phyloP scores from a whole-genome alignment of 2,888 invertebrate species.

The Ptilodon capucinus region DNA sequence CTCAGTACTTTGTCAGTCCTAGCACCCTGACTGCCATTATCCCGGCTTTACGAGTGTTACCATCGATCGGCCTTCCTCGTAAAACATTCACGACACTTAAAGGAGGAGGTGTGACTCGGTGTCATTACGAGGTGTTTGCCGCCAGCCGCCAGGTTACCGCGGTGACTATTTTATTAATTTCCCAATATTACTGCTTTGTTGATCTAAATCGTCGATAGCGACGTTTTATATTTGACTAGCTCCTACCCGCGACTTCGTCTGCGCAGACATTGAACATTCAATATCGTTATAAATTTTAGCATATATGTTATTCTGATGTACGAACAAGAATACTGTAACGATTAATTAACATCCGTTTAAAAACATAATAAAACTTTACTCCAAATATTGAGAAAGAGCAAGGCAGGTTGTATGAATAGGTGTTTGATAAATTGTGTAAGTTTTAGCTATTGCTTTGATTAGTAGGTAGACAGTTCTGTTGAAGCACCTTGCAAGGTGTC shows the following conservation, averaged over 20 bases:
- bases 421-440: too few species aligned
- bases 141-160: background rate
- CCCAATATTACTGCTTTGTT: background rate
- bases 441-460: too few species aligned
- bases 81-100: conserved; percentile 21
- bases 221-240: background rate
- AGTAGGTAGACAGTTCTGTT: background rate
- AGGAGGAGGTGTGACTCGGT: conserved; percentile 14
- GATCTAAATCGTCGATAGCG: background rate
- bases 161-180: background rate
- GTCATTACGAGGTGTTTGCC: conserved; percentile 8
- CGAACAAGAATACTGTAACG: too few species aligned
- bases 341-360: too few species aligned
- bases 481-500: background rate
- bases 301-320: too few species aligned
- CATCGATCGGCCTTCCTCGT: conserved; percentile 12
- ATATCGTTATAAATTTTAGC: too few species aligned
- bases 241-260: too few species aligned
- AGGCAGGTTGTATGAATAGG: too few species aligned
- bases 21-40: conserved; percentile 8
- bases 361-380: too few species aligned
- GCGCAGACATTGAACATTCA: too few species aligned
- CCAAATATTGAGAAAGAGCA: too few species aligned
- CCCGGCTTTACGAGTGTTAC: conserved; percentile 5
- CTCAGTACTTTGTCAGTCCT: conserved; percentile 3